Evolutionary conservation across 2,113 vertebrate genomes (phyloP), one percentile per base, ranked within the genome.

Genomic region (Anolis carolinensis): DNA sequence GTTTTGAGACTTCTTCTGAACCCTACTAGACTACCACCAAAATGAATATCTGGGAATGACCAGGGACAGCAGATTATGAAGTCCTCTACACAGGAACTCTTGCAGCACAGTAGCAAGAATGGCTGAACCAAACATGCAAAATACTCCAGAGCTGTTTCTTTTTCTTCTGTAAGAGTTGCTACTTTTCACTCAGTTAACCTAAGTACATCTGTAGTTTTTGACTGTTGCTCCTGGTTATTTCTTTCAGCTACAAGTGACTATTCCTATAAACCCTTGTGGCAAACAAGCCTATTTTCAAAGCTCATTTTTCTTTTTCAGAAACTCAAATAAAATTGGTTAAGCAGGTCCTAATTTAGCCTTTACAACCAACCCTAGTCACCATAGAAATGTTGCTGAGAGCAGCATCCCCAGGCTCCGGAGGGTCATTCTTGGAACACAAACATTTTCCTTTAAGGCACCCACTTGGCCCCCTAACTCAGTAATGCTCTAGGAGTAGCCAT

Each of bases 401-500:
- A 88, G 82, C 82, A 80, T 21, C 39, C 62, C 44, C 18, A 30
- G 20, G 77, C 82, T 80, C 25, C 70, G 52, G 77, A 65, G 82
- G 73, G 59, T 67, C 77, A 79, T 80, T 84, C 32, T 25, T 73
- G 44, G 73, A 79, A 80, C 44, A 36, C 68, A 63, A 50, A 67
- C 59, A 55, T 84, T 70, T 84, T 73, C 55, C 59, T 84, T 80
- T 84, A 88, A 88, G 87, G 62, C 44, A 36, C 82, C 59, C 68
- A 9, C 48, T 84, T 84, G 82, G 70, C 59, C 34, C 62, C 48
- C 82, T 84, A 84, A 83, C 13, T 39, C 68, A 44, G 44, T 79
- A 74, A 50, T 65, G 68, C 75, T 88, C 18, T 10, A 67, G 55
- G 68, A 84, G 68, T 83, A 80, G 55, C 82, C 68, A 39, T 50